Evolutionary conservation across 1,140 invertebrate genomes (phyloP), one percentile per base, ranked within the genome.

Genomic region (Leptinotarsa undecemlineata): DNA sequence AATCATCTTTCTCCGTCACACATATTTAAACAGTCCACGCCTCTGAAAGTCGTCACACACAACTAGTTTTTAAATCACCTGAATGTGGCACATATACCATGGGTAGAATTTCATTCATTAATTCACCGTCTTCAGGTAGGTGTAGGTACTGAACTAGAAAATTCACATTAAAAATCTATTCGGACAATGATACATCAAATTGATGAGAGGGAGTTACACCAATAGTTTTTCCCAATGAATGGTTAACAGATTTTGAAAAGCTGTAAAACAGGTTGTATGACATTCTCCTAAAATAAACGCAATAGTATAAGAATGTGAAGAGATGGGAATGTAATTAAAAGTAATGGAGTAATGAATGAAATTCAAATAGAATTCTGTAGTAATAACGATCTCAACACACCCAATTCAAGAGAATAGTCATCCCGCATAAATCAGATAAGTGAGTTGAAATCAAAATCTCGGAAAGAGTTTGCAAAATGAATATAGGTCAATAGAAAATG

Each of bases 11-110:
- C 33, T 42, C 33, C 33, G 33, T 42, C 33, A 42, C 33, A 42
- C 33, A 42, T 42, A 42, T 42, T 42, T 42, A 42, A 11, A 57
- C 51, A 19, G 15, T 19, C 51, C 51, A 57, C 51, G 51, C 51
- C 51, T 57, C 51, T 57, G 51, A 57, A 8, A 57, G 51, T 57
- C 51, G 51, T 57, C 51, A 57, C 51, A 57, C 15, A 15, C 51
- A 57, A 57, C 51, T 57, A 57, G 51, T 57, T 57, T 57, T 57
- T 57, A 17, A 57, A 57, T 57, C 51, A 57, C 51, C 51, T 15
- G 51, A 57, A 6, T 57, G 51, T 17, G 4, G 51, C 15, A 57
- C 4, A 57, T 5, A 57, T 42, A 8, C 33, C 33, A 11, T 42
- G n/a, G 17, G 17, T 57, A 57, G n/a, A 57, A 19, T 57, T 57